Evolutionary conservation across 2,888 invertebrate species (phyloP), one percentile per base, ranked within the genome.

Genomic region (Synanthedon andrenaeformis): DNA sequence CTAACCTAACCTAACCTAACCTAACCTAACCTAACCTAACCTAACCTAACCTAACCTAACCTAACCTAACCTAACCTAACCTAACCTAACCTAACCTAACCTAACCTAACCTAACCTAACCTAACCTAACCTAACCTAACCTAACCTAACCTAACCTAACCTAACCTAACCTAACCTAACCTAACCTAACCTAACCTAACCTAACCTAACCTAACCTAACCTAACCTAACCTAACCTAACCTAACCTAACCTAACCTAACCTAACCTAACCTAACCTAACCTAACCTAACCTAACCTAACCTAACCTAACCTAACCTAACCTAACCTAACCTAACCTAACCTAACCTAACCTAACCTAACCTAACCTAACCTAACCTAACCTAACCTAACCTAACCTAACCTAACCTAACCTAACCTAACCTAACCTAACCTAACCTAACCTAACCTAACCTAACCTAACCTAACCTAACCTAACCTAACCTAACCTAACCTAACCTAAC

Each of bases 341-440:
- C 51, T 51, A 51, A 51, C 51, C 51, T 51, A 51, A 51, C 51
- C 51, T 51, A 51, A 51, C 51, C 51, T 51, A 51, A 51, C 51
- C 51, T 51, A 51, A 51, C 51, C 51, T 51, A 51, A 51, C 51
- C 51, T 51, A 51, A 51, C 52, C 52, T 52, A 52, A 52, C 52
- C 52, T 52, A 52, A 52, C 52, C 52, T 52, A 52, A 52, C 52
- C 52, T 52, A 52, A 52, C 52, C 52, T 52, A 52, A 52, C 52
- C 52, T 52, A 52, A 52, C 52, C 52, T 52, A 52, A 52, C 52
- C 52, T 52, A 52, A 52, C 52, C 52, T 52, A 52, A 52, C 52
- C 52, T 52, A 52, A 52, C 52, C 52, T 52, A 52, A 52, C 52
- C 52, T 52, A 52, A 52, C 52, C 52, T 52, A 52, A 52, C 52